Evolutionary conservation across 1,140 invertebrate species (phyloP).

Genomic region (Euwallacea similis): DNA sequence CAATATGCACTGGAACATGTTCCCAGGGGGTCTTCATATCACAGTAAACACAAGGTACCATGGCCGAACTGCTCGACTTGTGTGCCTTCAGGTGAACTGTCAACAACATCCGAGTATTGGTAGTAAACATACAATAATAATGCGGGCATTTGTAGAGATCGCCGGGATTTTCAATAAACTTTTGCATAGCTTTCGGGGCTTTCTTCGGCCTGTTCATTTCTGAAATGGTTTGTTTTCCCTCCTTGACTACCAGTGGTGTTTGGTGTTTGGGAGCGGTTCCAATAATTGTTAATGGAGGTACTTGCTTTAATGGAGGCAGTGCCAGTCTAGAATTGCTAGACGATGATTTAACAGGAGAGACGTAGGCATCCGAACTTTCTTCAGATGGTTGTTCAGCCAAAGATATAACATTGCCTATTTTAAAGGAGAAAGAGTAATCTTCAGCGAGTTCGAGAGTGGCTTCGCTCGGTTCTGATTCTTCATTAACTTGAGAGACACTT

Average conservation of each 20-base stretch:
- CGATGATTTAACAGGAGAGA: not conserved
- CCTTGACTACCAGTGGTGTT: constrained; percentile 35
- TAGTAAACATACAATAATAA: constrained; percentile 57
- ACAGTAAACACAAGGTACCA: constrained; percentile 49
- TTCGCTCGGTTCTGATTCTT: constrained; percentile 7
- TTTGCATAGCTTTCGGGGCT: constrained; percentile 34
- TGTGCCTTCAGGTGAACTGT: constrained; percentile 55
- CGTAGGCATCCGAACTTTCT: not conserved
- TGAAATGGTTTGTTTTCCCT: constrained; percentile 27
- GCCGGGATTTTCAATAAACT: constrained; percentile 36
- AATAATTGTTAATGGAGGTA: constrained; percentile 30
- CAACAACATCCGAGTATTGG: constrained; percentile 52
- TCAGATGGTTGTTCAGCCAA: constrained; percentile 25
- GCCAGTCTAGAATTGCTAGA: not conserved
- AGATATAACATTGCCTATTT: constrained; percentile 45
- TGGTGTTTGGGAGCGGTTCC: constrained; percentile 7
- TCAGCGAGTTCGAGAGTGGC: constrained; percentile 21
- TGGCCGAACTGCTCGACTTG: constrained; percentile 22
- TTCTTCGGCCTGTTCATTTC: constrained; percentile 40
- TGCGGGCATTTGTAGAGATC: constrained; percentile 63
- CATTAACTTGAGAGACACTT: not conserved
- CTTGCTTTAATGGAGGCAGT: constrained; percentile 7
- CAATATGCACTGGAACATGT: constrained; percentile 43
- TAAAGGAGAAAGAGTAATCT: constrained; percentile 46
- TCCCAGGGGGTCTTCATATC: constrained; percentile 44